phyloP scores from a whole-genome alignment of 2,113 vertebrate genomes.

The Cariama cristata region DNA sequence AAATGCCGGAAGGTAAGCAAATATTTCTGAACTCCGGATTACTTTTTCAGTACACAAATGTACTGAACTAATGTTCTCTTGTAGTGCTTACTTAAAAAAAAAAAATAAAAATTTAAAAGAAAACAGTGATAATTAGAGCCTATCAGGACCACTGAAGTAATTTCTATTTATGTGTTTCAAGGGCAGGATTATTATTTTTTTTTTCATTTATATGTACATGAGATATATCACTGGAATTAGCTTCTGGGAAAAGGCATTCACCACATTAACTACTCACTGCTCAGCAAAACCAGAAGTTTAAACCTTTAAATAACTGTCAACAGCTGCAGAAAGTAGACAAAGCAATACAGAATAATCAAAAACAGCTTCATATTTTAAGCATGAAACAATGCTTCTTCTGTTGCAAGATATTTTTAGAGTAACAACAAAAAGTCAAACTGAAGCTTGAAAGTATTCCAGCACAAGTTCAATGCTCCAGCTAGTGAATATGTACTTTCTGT shows the following conservation, averaged over 20 bases:
- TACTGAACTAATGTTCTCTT: not conserved
- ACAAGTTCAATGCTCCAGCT: slow-evolving; percentile 55
- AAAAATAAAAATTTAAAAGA: not conserved
- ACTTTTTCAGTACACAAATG: not conserved
- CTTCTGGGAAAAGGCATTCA: slow-evolving; percentile 37
- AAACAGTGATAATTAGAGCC: not conserved
- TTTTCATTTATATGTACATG: not conserved
- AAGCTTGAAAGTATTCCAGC: slow-evolving; percentile 67
- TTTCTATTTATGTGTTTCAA: not conserved
- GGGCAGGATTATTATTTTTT: not conserved
- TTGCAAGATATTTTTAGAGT: slow-evolving; percentile 78
- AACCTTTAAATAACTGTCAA: slow-evolving; percentile 73
- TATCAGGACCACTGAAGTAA: not conserved
- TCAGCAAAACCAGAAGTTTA: slow-evolving; percentile 55
- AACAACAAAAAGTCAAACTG: slow-evolving; percentile 65
- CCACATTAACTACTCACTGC: slow-evolving; percentile 55
- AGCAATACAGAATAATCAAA: slow-evolving; percentile 73
- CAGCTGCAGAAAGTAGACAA: slow-evolving; percentile 74
- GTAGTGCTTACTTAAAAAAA: not conserved
- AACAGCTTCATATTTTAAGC: slow-evolving; percentile 78
- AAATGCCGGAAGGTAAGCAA: no score
- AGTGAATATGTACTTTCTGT: slow-evolving; percentile 33
- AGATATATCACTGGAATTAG: slow-evolving; percentile 36
- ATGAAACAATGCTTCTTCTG: slow-evolving; percentile 86
- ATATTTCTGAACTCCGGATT: not conserved